Evolutionary conservation across 2,888 invertebrate genomes (phyloP), one percentile per base, ranked within the genome.

Genomic region (Pinctada fucata): DNA sequence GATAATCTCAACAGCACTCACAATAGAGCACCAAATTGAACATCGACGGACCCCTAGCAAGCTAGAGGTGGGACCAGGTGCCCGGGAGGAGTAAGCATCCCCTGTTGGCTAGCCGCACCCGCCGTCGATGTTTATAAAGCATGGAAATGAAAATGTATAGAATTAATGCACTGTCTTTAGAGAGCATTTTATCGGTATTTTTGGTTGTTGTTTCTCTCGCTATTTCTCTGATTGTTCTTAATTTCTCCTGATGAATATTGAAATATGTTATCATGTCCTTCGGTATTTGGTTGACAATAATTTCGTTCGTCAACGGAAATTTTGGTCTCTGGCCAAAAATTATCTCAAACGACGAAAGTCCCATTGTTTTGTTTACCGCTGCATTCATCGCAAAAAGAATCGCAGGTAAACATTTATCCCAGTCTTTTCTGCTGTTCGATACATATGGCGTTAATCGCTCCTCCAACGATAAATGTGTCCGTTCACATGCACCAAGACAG

Each of bases 301-400:
- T n/a, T 49, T 4, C 45, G 45, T 47, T 51, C 3, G 45, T 66
- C n/a, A 80, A 31, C 10, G 82, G 82, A 75, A 82, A 82, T 67
- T 78, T 79, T n/a, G 78, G 79, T 16, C 84, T 63, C 13, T 75
- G 72, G 2, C 68, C 80, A 77, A 58, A 79, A 13, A 81, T 8
- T 3, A 84, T 75, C 68, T 81, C 83, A 80, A 76, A 79, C 66
- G 79, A 78, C 16, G 79, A 78, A 50, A 76, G 80, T 51, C 78
- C 80, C 45, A 64, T n/a, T 72, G 74, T 52, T 8, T 80, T 3
- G 49, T 82, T 72, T 1, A 74, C 78, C 45, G 78, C 16, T 45
- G 75, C 70, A 68, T 81, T 83, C 64, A 79, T 83, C 58, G 72
- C 69, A 51, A 83, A 78, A 3, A 81, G 74, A 48, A 82, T 78